Evolutionary conservation across 2,113 vertebrate genomes (phyloP), one percentile per base, ranked within the genome.

Genomic region (Paramisgurnus dabryanus): DNA sequence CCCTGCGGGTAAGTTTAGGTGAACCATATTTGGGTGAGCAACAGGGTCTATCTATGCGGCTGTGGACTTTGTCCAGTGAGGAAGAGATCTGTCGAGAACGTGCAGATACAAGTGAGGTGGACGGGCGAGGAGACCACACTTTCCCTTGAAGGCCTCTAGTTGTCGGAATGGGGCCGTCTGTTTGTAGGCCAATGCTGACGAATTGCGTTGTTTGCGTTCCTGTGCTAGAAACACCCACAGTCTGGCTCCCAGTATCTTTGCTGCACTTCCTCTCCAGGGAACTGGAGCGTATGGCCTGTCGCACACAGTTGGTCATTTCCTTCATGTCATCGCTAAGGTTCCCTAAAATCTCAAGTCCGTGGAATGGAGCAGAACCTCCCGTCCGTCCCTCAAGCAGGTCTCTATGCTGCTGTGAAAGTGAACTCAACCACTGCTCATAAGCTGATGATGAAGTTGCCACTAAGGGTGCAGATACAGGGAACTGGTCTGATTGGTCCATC

Each of bases 241-340:
- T 93, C 92, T 98, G 96, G 90, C 94, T 95, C 43, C 95, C 96
- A 0, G 93, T 80, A 67, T 95, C 97, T 82, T 96, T 98, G 86
- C 93, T 95, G 81, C 95, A 94, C 73, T 96, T 98, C 85, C 96
- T 95, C 90, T 99, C 98, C 70, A 98, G 90, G 0, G 98, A 99
- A 83, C 96, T 95, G 0, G 97, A 98, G 82, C 97, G 95, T 83
- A 99, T 98, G 84, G 97, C 97, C 83, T 99, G 96, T 64, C 98
- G 93, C 78, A 98, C 96, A 0, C 96, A 98, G 89, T 98, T 99
- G 86, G 97, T 98, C 92, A 98, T 98, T 91, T 99, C 98, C 89
- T 99, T 99, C 98, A 99, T 99, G 89, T 99, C 98, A 0, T 99
- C 98, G 0, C 97, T 99, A 88, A 99, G 93, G 87, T 99, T 99